Conservation (phyloP, 2,113 vertebrate species). For the Sisor rabdophorus region DNA sequence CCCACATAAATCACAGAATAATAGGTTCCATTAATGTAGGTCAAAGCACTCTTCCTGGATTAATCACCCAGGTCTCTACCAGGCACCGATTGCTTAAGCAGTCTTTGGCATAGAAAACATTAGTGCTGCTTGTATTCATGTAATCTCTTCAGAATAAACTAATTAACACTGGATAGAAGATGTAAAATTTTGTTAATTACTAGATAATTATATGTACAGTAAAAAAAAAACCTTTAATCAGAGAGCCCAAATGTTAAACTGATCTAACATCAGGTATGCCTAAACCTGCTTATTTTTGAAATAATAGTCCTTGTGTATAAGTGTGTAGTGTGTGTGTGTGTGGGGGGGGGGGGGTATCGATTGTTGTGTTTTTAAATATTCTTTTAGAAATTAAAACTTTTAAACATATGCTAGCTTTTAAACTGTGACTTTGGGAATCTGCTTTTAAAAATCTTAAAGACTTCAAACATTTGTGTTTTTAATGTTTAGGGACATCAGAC, state of each 20-base stretch:
- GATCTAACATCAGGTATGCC: not conserved
- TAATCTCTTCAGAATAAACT: not conserved
- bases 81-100: conserved; percentile 1
- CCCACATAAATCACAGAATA: conserved; percentile 1
- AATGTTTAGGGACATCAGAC: not conserved
- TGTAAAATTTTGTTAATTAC: not conserved
- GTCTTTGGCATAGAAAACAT: not conserved
- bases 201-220: not conserved
- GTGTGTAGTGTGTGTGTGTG: not conserved
- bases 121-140: not conserved
- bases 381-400: not conserved
- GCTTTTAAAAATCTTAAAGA: not conserved
- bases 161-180: not conserved
- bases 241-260: not conserved
- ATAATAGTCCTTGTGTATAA: not conserved
- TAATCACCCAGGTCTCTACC: conserved; percentile 1
- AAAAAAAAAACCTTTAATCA: not conserved
- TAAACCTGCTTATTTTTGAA: not conserved
- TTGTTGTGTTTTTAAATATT: not conserved
- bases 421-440: not conserved
- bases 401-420: not conserved
- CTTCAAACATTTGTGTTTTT: not conserved
- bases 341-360: too few species aligned
- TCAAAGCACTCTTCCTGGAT: not conserved
- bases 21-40: not conserved